phyloP scores from a whole-genome alignment of 2,888 invertebrate genomes.

The Lasioglossum figueresi region DNA sequence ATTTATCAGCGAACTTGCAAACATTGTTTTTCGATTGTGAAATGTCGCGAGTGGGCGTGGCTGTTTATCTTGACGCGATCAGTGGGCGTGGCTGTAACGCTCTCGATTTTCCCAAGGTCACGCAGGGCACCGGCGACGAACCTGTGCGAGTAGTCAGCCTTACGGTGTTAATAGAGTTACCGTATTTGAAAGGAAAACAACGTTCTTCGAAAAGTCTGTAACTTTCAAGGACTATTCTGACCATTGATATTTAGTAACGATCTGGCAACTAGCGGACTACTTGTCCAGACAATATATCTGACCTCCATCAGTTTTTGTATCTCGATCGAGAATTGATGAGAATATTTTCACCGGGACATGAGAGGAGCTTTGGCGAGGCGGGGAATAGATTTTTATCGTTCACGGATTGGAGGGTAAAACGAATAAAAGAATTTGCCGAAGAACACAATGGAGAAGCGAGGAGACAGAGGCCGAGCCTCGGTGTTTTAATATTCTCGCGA shows the following conservation, averaged over 20 bases:
- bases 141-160: too few relatives aligned
- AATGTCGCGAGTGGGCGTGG: not conserved
- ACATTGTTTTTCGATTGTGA: not conserved
- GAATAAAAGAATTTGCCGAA: not conserved
- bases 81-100: not conserved
- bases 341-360: not conserved
- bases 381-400: not conserved
- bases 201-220: not conserved
- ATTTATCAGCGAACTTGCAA: not conserved
- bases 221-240: not conserved
- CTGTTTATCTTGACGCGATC: too few relatives aligned
- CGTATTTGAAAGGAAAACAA: too few relatives aligned
- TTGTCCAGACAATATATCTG: too few relatives aligned
- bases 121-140: not conserved
- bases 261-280: not conserved
- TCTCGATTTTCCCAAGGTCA: not conserved
- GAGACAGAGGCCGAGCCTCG: not conserved
- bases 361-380: not conserved
- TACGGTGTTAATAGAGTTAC: too few relatives aligned
- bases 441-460: not conserved
- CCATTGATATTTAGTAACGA: not conserved
- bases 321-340: not conserved
- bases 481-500: slow-evolving; percentile 6
- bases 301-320: not conserved
- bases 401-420: not conserved